These are phyloP conservation scores for Pedicia rivosa DNA, from an alignment of 2,888 invertebrate genomes.

Conservation along the genomic window DNA sequence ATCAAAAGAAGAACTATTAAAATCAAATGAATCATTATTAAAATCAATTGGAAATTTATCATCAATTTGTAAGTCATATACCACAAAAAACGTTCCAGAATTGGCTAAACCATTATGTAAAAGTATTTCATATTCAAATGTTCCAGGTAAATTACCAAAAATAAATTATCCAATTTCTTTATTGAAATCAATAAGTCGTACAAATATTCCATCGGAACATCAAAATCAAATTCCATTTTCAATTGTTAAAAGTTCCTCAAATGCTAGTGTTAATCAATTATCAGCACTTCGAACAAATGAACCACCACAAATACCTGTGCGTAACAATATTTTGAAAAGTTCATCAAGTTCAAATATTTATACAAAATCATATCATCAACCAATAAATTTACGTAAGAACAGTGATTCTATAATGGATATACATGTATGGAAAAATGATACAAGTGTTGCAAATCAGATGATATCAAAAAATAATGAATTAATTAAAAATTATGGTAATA, in stretches of 20 bases:
- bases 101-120: constrained; percentile 20
- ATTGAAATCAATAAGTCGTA: constrained; percentile 22
- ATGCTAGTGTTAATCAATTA: not conserved
- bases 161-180: constrained; percentile 7
- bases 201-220: constrained; percentile 25
- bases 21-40: too few relatives aligned
- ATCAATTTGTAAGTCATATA: too few relatives aligned
- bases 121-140: constrained; percentile 26
- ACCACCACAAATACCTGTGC: not conserved
- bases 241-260: constrained; percentile 2
- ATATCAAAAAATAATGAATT: constrained; percentile 4
- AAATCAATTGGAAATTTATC: too few relatives aligned
- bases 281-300: not conserved
- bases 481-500: constrained; percentile 6
- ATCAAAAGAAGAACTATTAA: too few relatives aligned
- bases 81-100: too few relatives aligned
- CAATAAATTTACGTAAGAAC: not conserved
- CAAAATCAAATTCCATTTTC: not conserved
- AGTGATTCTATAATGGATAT: not conserved
- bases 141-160: constrained; percentile 15
- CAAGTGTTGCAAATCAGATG: constrained; percentile 4
- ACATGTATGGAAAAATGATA: not conserved
- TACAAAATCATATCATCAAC: not conserved
- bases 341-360: constrained; percentile 22
- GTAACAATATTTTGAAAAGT: constrained; percentile 14